Conservation (phyloP, 2,797 vertebrate genomes). For the Propithecus perrieri region DNA sequence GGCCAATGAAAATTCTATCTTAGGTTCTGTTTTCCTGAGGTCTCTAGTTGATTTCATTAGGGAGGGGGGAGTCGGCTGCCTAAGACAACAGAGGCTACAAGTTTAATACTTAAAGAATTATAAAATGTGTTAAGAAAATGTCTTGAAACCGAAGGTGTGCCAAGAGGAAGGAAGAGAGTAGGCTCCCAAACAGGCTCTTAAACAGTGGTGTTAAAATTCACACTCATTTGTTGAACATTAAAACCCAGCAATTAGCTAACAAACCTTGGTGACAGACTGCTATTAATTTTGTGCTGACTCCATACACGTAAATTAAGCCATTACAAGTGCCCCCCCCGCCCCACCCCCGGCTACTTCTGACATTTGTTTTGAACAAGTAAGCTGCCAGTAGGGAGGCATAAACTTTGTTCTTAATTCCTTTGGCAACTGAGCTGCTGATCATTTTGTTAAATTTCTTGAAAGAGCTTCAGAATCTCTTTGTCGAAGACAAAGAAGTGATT, state of each 20-base stretch:
- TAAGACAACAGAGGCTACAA: not conserved
- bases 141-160: not conserved
- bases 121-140: conserved; percentile 26
- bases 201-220: conserved; percentile 72
- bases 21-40: not conserved
- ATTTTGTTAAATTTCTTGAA: conserved; percentile 64
- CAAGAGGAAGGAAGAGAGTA: conserved; percentile 47
- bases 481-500: not conserved
- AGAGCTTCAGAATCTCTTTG: conserved; percentile 16
- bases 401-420: conserved; percentile 72
- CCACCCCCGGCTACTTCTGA: conserved; percentile 64
- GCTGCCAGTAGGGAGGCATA: conserved; percentile 31
- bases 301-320: conserved; percentile 80
- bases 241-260: conserved; percentile 72
- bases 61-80: not conserved
- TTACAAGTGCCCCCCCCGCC: conserved; percentile 58
- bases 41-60: not conserved
- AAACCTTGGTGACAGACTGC: conserved; percentile 73
- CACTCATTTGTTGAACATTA: conserved; percentile 73
- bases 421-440: conserved; percentile 35
- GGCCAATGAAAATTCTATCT: not conserved
- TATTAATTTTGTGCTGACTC: conserved; percentile 82
- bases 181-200: conserved; percentile 54
- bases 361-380: conserved; percentile 76
- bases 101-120: not conserved